Conservation (phyloP, 2,888 invertebrate species). For the Apotomis betuletana region DNA sequence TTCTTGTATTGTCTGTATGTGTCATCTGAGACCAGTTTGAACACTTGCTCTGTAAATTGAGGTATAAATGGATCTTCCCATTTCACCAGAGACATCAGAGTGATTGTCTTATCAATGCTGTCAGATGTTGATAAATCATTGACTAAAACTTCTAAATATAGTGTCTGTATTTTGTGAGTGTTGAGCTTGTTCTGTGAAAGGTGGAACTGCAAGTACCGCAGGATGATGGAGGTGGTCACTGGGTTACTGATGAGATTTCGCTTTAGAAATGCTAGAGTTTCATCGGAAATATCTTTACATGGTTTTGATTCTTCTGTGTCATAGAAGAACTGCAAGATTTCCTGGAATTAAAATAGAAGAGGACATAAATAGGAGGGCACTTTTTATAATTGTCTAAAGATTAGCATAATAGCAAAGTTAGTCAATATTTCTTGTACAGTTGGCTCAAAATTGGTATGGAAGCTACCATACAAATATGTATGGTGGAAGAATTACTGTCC, state of each 20-base stretch:
- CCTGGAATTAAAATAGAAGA: constrained; percentile 56
- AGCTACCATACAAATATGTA: too few species aligned
- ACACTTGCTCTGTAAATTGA: constrained; percentile 62
- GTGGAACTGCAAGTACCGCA: constrained; percentile 64
- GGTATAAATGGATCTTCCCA: constrained; percentile 64
- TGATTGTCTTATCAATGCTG: constrained; percentile 67
- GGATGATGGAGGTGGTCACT: constrained; percentile 65
- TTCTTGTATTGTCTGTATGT: constrained; percentile 71
- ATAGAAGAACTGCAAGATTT: constrained; percentile 67
- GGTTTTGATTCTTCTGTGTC: constrained; percentile 63
- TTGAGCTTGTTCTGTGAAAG: constrained; percentile 53
- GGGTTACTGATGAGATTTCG: constrained; percentile 74
- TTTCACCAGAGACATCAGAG: constrained; percentile 67
- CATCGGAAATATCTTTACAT: constrained; percentile 60
- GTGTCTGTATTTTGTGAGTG: constrained; percentile 60
- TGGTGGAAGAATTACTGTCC: too few species aligned
- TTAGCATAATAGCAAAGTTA: too few species aligned
- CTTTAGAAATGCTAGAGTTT: constrained; percentile 70
- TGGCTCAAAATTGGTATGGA: too few species aligned
- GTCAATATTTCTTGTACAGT: too few species aligned
- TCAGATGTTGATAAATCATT: constrained; percentile 64
- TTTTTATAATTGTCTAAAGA: too few species aligned
- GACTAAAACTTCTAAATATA: constrained; percentile 68
- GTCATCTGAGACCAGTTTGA: constrained; percentile 68
- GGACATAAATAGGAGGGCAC: not conserved